Evolutionary conservation across 2,113 vertebrate genomes (phyloP), one percentile per base, ranked within the genome.

Genomic region (Verasper variegatus): DNA sequence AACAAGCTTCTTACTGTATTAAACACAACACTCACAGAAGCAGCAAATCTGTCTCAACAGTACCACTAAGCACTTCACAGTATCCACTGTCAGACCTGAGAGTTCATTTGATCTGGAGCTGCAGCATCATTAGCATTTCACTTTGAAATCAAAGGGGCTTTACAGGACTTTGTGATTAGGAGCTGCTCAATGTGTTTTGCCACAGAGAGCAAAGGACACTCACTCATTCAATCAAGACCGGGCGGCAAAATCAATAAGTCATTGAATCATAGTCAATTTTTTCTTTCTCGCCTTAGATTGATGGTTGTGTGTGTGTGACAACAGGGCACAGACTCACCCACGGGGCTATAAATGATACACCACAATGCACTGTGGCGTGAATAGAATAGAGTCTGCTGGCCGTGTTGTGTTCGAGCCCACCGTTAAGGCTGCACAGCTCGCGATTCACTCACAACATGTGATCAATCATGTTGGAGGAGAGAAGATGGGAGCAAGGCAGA

Each of bases 211-310:
- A 68, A 54, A 68, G 31, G 69, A 52, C 56, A 23, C 59, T 61
- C 35, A 3, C 27, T 27, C 69, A 47, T 69, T 81, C 55, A 78
- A 42, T 78, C 45, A 40, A 10, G 61, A 23, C 49, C 17, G 10
- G 52, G 40, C 15, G 40, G 49, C 26, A 27, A 8, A 76, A 88
- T 88, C 86, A 61, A 85, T 85, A 83, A 71, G 56, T 82, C 76
- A 64, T 82, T 80, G 76, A 71, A 59, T 74, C 63, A 47, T 14
- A 17, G 57, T 80, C 45, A 57, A 58, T 87, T 54, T 84, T 47
- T 37, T 47, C 45, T 74, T 74, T 68, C 58, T 65, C 0, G 47
- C 27, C 73, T 20, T 15, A 31, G 60, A 66, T 31, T 65, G 60
- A 68, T 42, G 45, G 56, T 18, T 51, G 23, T 47, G 71, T 23